Evolutionary conservation across 2,797 vertebrate species (phyloP), one percentile per base, ranked within the genome.

Genomic region (Hozukius guyotensis): DNA sequence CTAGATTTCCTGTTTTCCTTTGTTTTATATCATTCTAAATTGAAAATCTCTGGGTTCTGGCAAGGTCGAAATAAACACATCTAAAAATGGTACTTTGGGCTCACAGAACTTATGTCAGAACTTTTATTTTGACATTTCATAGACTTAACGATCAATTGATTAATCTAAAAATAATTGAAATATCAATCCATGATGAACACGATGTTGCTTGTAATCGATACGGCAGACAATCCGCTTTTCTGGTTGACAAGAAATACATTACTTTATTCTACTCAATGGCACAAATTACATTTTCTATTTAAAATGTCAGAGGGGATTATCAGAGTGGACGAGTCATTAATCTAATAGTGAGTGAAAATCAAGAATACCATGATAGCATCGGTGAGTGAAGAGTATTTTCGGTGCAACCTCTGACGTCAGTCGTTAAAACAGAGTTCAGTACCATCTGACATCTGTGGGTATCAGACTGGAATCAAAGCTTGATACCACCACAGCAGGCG

Each of bases 391-490:
- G 67, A 42, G 53, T 11, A 76, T 82, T 88, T 83, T 22, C 70
- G 62, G 59, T 60, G 55, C 77, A 64, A 56, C 22, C 13, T 32
- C 27, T 53, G 75, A 85, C 32, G 42, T 81, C 68, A 84, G 24
- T n/a, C 18, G 1, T 65, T 70, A 2, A 74, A 75, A 78, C n/a
- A 1, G 72, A 79, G 77, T 81, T 78, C 52, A 61, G 56, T 31
- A 49, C 29, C 56, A 88, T 84, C 42, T 70, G 80, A 85, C 89
- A 91, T 90, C 84, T 92, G 85, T 56, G 80, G 60, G 80, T 46
- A 83, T 87, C 75, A 86, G 76, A 80, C 59, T 57, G 67, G 74
- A 89, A 85, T 78, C 86, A 84, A 80, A 89, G 72, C 38, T 61
- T 80, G 62, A 83, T 77, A 64, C 73, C 75, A 75, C 60, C 83